Base-by-base conservation (phyloP, 2,888 invertebrate species). In the Eumacrocentrus americanus region DNA sequence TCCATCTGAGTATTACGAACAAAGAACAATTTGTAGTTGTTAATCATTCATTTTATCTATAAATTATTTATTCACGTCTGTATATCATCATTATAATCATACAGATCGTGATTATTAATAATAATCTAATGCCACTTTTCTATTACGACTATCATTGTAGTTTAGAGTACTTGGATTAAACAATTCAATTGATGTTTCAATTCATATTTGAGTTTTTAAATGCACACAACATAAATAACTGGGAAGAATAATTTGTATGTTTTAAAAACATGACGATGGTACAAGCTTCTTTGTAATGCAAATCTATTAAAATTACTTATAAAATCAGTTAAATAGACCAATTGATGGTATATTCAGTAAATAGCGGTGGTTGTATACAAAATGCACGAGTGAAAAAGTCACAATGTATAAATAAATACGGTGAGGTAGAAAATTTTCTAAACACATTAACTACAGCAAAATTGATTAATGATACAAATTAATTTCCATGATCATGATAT, bases 31-130 rank as follows among this genome's bases (percentile, higher is more conserved):
- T 12, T 20, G 14, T n/a, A 1, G n/a, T 56, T 16, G 11, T 7
- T 34, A 14, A 34, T 42, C 6, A 1, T 9, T 44, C 12, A n/a
- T 42, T 37, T 20, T n/a, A 56, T 66, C 56, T 53, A 53, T 63
- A 56, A 6, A 58, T 61, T 66, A 65, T 61, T 54, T 62, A 55
- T 64, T 47, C 34, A 42, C 35, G 11, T 40, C 16, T 53, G 29
- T 50, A 22, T 16, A 38, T 42, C 7, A 18, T 42, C 16, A 2
- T 23, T 20, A 16, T 22, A 14, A 52, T 38, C 6, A 12, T 35
- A 23, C 6, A 9, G 16, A 14, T 25, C 14, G 12, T 42, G 18
- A 38, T 40, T 25, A 25, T 42, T 29, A 47, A 25, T 23, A 14
- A 42, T 53, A 35, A 34, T 35, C 35, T 23, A 18, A 53, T 53